Percentiles rank a stretch among this genome's conserved stretches.
phyloP scores from a whole-genome alignment of 1,140 invertebrate species.

The Pentalonia nigronervosa region DNA sequence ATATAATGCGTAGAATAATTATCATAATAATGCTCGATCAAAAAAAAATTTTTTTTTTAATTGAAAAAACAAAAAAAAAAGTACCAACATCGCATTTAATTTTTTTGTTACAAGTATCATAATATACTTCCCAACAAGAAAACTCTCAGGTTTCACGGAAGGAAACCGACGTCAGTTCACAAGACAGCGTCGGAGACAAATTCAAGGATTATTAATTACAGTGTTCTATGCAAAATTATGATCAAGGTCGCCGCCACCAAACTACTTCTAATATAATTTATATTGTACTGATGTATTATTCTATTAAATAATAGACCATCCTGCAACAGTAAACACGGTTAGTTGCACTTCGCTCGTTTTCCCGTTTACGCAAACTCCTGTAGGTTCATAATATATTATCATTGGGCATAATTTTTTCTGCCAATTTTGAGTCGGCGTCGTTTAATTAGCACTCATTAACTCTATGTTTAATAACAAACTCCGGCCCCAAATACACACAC shows the following conservation, averaged over 20 bases:
- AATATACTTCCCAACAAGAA: background rate
- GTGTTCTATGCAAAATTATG: slow-evolving; percentile 7
- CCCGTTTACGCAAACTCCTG: background rate
- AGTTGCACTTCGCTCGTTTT: background rate
- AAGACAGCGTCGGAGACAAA: slow-evolving; percentile 6
- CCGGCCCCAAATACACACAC: background rate
- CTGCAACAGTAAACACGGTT: slow-evolving; percentile 1
- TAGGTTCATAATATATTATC: background rate
- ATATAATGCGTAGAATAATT: background rate
- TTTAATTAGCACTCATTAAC: too few species aligned
- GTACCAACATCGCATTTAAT: background rate
- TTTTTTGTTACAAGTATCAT: background rate
- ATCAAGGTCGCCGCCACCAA: background rate
- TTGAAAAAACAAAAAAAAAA: background rate
- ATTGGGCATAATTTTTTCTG: background rate
- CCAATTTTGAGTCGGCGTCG: background rate
- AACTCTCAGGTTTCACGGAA: background rate
- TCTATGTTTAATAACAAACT: background rate
- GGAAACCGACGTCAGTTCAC: background rate
- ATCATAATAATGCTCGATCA: background rate
- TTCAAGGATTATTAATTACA: slow-evolving; percentile 31
- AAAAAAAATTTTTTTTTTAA: background rate
- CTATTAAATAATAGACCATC: background rate
- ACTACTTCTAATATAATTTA: background rate
- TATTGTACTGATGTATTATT: background rate